phyloP scores from a whole-genome alignment of 2,113 vertebrate genomes.

The Piprites chloris region DNA sequence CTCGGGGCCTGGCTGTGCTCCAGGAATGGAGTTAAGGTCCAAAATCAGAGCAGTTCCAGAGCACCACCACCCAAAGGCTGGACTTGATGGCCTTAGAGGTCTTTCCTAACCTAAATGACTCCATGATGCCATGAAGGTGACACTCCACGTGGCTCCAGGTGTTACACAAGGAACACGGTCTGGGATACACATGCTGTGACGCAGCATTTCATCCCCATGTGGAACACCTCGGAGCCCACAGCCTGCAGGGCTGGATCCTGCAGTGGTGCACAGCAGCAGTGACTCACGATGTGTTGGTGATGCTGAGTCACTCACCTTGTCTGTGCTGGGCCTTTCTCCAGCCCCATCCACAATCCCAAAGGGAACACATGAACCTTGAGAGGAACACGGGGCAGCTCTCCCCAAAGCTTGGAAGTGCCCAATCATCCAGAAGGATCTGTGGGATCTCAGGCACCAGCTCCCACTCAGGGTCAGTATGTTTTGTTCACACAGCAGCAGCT shows the following conservation, averaged over 20 bases:
- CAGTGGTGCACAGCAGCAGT: background rate
- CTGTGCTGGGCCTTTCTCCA: background rate
- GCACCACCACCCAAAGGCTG: background rate
- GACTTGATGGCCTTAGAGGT: background rate
- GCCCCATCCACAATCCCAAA: background rate
- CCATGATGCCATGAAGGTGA: background rate
- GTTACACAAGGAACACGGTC: rapidly evolving
- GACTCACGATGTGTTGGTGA: background rate
- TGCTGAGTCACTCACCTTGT: background rate
- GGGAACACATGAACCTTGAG: rapidly evolving
- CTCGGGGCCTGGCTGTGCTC: background rate
- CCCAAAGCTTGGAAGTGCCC: background rate
- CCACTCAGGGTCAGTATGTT: background rate
- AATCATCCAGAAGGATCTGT: background rate
- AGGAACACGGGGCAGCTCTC: background rate
- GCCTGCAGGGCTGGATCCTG: background rate
- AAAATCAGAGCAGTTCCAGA: background rate
- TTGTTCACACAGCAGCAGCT: background rate
- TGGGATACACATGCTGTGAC: background rate
- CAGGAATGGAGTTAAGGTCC: rapidly evolving
- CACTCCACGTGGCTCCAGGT: background rate
- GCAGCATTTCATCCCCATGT: background rate
- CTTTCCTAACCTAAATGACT: background rate
- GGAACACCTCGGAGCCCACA: background rate
- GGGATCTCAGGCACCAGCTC: background rate